These are phyloP conservation scores for Stenodera caucasica DNA, from an alignment of 2,888 invertebrate species.

Conservation along the genomic window DNA sequence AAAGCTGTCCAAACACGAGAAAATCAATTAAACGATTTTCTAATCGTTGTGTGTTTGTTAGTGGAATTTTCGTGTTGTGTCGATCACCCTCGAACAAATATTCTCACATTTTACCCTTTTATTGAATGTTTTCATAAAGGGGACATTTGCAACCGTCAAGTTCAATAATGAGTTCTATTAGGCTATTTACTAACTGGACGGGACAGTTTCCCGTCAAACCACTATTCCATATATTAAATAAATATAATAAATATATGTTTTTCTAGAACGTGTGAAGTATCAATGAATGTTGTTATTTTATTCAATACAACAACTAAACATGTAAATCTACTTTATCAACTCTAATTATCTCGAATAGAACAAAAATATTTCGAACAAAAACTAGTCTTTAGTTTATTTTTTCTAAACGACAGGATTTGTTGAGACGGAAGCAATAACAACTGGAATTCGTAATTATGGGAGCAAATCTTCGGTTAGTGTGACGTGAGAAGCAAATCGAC, in stretches of 20 bases:
- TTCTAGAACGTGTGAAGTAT: slow-evolving; percentile 29
- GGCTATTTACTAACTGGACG: slow-evolving; percentile 41
- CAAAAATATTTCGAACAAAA: background rate
- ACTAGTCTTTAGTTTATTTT: background rate
- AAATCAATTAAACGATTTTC: slow-evolving; percentile 45
- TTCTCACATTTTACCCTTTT: slow-evolving; percentile 37
- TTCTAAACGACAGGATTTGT: slow-evolving; percentile 7
- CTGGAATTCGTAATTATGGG: background rate
- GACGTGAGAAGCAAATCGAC: background rate
- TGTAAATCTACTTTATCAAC: background rate
- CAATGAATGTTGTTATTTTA: slow-evolving; percentile 15
- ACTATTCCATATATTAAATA: slow-evolving; percentile 13
- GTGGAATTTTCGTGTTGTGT: no score
- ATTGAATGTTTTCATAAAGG: slow-evolving; percentile 44
- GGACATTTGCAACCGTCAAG: slow-evolving; percentile 45
- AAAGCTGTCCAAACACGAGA: slow-evolving; percentile 49
- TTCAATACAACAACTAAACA: slow-evolving; percentile 13
- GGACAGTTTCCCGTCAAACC: slow-evolving; percentile 38
- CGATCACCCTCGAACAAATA: no score
- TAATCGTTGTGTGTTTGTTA: no score
- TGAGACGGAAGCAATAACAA: slow-evolving; percentile 15
- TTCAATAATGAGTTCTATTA: slow-evolving; percentile 46
- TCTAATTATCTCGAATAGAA: background rate
- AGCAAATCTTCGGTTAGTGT: background rate
- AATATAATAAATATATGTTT: slow-evolving; percentile 23